Evolutionary conservation across 2,888 invertebrate species (phyloP), one percentile per base, ranked within the genome.

Genomic region (Biston stratarius): DNA sequence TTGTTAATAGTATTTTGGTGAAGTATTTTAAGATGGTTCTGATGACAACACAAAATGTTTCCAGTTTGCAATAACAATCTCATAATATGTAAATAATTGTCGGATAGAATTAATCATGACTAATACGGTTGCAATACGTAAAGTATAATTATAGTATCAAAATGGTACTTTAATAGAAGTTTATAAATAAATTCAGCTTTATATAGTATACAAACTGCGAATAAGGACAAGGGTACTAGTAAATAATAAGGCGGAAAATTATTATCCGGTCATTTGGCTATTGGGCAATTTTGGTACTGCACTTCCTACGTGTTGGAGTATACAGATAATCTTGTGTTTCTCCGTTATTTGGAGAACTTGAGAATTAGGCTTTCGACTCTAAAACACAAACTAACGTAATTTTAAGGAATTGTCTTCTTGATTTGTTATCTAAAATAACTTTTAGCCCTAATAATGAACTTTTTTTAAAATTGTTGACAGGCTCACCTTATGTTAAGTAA

Each of bases 161-260:
- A 66, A 64, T 65, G 51, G 38, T 55, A 67, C 42, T 52, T 67
- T 66, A 61, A 64, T 64, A 64, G n/a, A 40, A 61, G 10, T 45
- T 12, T 15, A 36, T 56, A 56, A 61, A 53, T 67, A 63, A 67
- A 74, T n/a, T n/a, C n/a, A n/a, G n/a, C n/a, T n/a, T n/a, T n/a
- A n/a, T n/a, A n/a, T n/a, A n/a, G n/a, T n/a, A n/a, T 74, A 71
- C 62, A 66, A 61, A 66, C 69, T 82, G 78, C 73, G 80, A 87
- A 82, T 76, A 77, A 72, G 82, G 77, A 83, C 84, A 84, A 86
- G 83, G 82, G 83, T 84, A 65, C 66, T 44, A 45, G 63, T 64
- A 70, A 78, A 84, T 78, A 82, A 81, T 82, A 74, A 73, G 68
- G 72, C 80, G 79, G 81, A 81, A 84, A 80, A 80, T 81, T 74